These are phyloP conservation scores for Zaprionus camerounensis DNA, from an alignment of 1,140 invertebrate genomes.

Conservation along the genomic window DNA sequence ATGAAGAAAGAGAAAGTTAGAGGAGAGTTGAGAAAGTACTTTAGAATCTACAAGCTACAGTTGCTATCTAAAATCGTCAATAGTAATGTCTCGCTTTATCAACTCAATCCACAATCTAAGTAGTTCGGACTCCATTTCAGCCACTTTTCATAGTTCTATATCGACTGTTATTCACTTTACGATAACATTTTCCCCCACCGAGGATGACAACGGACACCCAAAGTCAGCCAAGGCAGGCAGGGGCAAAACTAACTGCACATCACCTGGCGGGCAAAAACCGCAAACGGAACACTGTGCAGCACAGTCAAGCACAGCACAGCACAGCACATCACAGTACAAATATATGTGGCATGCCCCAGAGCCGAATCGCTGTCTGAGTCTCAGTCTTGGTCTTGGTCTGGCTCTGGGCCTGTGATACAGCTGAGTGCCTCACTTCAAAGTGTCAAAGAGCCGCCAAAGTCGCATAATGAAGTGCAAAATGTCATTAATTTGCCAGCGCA, in stretches of 20 bases:
- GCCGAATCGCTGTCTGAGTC: not conserved
- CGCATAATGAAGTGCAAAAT: conserved; percentile 83
- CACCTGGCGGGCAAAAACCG: conserved; percentile 63
- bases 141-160: conserved; percentile 15
- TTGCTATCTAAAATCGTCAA: not conserved
- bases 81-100: not conserved
- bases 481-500: conserved; percentile 76
- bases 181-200: conserved; percentile 18
- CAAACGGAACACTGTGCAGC: conserved; percentile 37
- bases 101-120: not conserved
- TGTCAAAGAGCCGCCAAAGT: conserved; percentile 79
- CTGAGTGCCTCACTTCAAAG: conserved; percentile 81
- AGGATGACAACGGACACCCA: conserved; percentile 28
- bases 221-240: not conserved
- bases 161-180: conserved; percentile 2
- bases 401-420: conserved; percentile 42
- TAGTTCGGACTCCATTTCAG: not conserved
- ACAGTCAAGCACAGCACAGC: no score
- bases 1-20: not conserved
- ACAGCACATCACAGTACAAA: not conserved
- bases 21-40: not conserved
- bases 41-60: not conserved
- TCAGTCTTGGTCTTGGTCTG: not conserved
- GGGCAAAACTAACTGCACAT: conserved; percentile 61
- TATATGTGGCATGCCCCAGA: conserved; percentile 23